Percentiles rank a stretch among this genome's conserved stretches.
These are phyloP conservation scores for Drosophila asahinai DNA, from an alignment of 1,140 invertebrate species.

Conservation along the genomic window DNA sequence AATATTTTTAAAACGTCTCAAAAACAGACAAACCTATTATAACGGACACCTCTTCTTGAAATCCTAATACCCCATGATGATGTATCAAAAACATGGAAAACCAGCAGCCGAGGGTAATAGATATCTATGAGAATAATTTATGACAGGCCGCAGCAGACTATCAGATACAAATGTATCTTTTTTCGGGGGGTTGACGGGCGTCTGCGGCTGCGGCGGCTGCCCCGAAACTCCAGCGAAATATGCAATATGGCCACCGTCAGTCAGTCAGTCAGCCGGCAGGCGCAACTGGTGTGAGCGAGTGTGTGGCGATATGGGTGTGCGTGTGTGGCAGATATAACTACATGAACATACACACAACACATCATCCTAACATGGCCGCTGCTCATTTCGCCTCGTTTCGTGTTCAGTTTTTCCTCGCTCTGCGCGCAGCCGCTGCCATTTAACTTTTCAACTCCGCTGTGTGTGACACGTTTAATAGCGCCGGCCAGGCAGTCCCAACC, in stretches of 20 bases:
- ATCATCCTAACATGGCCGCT: constrained; percentile 78
- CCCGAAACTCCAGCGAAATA: constrained; percentile 53
- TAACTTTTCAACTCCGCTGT: constrained; percentile 78
- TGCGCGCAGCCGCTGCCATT: constrained; percentile 68
- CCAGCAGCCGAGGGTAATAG: constrained; percentile 32
- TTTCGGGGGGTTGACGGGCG: constrained; percentile 32
- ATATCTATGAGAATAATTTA: constrained; percentile 74
- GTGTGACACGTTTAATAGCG: constrained; percentile 81
- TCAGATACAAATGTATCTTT: constrained; percentile 59
- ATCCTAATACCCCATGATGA: not conserved
- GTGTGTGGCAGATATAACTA: constrained; percentile 54
- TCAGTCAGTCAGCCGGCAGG: constrained; percentile 13
- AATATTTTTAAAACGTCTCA: not conserved
- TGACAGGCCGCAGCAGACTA: constrained; percentile 65
- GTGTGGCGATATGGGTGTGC: constrained; percentile 34
- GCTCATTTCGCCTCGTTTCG: constrained; percentile 51
- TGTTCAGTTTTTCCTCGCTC: constrained; percentile 18
- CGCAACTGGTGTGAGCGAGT: constrained; percentile 62
- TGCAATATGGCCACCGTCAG: constrained; percentile 79
- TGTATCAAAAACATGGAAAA: constrained; percentile 20
- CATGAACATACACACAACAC: not conserved
- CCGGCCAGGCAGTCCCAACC: constrained; percentile 1
- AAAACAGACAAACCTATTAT: not conserved
- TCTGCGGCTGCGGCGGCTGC: constrained; percentile 7
- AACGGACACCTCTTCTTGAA: not conserved